A percentile compares a stretch with the other conserved stretches of the same genome.
phyloP scores from a whole-genome alignment of 2,888 invertebrate genomes.

The Automeris io region DNA sequence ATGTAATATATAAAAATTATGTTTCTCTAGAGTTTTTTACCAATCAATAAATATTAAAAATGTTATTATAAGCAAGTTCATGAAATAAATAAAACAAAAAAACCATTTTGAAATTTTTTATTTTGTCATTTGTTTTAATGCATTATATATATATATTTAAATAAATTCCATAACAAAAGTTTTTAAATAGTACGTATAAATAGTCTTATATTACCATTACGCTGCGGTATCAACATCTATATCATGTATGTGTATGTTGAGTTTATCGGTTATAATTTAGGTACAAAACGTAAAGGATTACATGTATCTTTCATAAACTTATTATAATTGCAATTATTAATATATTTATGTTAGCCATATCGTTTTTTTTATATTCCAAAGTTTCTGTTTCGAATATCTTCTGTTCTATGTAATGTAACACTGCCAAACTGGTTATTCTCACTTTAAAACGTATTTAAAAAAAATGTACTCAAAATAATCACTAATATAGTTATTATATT shows the following conservation, averaged over 20 bases:
- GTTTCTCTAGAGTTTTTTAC: too few species aligned
- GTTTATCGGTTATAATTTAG: constrained; percentile 34
- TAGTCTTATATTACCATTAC: constrained; percentile 69
- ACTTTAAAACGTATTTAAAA: too few species aligned
- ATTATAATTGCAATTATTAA: constrained; percentile 39
- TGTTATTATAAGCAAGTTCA: too few species aligned
- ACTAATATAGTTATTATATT: background rate
- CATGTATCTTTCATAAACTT: constrained; percentile 30
- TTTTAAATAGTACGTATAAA: constrained; percentile 64
- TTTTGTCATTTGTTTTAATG: constrained; percentile 74
- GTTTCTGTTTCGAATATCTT: constrained; percentile 18
- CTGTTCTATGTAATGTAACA: background rate
- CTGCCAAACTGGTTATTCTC: too few species aligned
- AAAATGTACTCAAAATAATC: too few species aligned
- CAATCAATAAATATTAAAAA: too few species aligned
- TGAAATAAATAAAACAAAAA: constrained; percentile 4
- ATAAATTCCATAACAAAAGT: constrained; percentile 74
- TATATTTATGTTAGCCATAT: constrained; percentile 38
- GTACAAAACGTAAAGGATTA: constrained; percentile 27
- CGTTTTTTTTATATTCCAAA: constrained; percentile 29
- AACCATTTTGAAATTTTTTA: constrained; percentile 25
- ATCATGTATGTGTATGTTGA: constrained; percentile 46
- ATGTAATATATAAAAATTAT: too few species aligned
- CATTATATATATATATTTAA: constrained; percentile 71
- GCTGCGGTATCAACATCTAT: constrained; percentile 53